Evolutionary conservation across 2,113 vertebrate species (phyloP).

Genomic region (Noturus placidus): DNA sequence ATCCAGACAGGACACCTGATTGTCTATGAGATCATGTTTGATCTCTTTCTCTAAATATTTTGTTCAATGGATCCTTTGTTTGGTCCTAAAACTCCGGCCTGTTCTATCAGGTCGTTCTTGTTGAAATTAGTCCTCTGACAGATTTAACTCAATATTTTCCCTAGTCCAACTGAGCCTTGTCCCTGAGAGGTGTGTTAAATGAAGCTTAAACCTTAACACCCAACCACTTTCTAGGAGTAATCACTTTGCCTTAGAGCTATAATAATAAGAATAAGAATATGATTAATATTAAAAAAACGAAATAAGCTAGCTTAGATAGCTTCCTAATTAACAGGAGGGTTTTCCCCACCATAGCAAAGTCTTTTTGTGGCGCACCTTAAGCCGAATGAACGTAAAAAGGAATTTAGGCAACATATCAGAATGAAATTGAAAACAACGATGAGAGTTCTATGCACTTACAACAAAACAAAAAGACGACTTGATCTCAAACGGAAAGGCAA

Average conservation of each 20-base stretch:
- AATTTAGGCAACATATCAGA: too few relatives aligned
- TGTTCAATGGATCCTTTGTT: conserved; percentile 29
- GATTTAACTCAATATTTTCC: not conserved
- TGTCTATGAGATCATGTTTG: conserved; percentile 7
- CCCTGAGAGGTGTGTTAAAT: not conserved
- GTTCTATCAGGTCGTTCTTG: not conserved
- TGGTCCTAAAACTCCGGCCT: not conserved
- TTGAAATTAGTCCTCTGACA: conserved; percentile 9
- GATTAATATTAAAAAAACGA: too few relatives aligned
- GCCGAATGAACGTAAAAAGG: too few relatives aligned
- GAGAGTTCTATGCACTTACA: too few relatives aligned
- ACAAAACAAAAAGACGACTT: too few relatives aligned
- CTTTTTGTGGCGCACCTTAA: too few relatives aligned
- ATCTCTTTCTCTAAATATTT: not conserved
- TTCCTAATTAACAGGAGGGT: not conserved
- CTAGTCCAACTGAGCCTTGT: not conserved
- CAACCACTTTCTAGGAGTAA: not conserved
- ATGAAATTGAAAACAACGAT: too few relatives aligned
- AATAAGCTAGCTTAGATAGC: not conserved
- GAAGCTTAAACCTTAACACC: not conserved
- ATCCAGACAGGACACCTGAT: conserved; percentile 24
- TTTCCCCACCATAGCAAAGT: too few relatives aligned
- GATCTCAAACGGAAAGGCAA: too few relatives aligned
- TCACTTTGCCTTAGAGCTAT: not conserved
- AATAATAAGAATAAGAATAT: not conserved